Base-by-base conservation (phyloP, 2,888 invertebrate species). In the Dascillus cervinus region DNA sequence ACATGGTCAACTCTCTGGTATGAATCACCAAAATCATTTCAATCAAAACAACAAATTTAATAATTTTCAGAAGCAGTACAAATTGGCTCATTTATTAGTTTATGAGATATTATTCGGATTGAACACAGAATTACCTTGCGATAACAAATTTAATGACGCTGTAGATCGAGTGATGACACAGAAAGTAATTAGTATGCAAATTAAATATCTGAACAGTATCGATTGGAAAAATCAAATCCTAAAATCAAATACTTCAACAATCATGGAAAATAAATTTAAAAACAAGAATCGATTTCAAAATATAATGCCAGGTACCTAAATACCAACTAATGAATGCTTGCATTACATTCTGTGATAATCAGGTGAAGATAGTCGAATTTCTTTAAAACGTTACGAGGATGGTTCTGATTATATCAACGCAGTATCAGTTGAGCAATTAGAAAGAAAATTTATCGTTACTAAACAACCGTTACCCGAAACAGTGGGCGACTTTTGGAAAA, bases 321-420 rank as follows among this genome's bases (percentile, higher is more conserved):
- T 8, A 4, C 4, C 8, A 6, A 13, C 11, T 13, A 2, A 2
- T 13, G 5, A 2, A 10, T 13, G 2, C 2, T n/a, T 6, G 17
- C 5, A 17, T 6, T 8, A 17, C 4, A 3, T 22, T 3, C 31
- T 30, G 3, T 14, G n/a, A n/a, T n/a, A n/a, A n/a, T n/a, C n/a
- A 43, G 41, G 13, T 21, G 37, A 28, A 19, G 23, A 36, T 11
- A 56, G 53, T 20, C 48, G 58, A 32, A 44, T 66, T 8, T 61
- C 50, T 33, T 45, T 68, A 8, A 46, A 56, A 4, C 52, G 58
- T 34, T 60, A 59, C 31, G 64, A 66, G 22, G 56, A 52, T 21
- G 47, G 56, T 19, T 65, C 66, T 11, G 60, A 63, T 29, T 69
- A 67, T 41, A 63, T 69, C 11, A 65, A 66, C 22, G 68, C 66